Base-by-base conservation (phyloP, 2,113 vertebrate genomes). In the Forbesichthys papilliferus region DNA sequence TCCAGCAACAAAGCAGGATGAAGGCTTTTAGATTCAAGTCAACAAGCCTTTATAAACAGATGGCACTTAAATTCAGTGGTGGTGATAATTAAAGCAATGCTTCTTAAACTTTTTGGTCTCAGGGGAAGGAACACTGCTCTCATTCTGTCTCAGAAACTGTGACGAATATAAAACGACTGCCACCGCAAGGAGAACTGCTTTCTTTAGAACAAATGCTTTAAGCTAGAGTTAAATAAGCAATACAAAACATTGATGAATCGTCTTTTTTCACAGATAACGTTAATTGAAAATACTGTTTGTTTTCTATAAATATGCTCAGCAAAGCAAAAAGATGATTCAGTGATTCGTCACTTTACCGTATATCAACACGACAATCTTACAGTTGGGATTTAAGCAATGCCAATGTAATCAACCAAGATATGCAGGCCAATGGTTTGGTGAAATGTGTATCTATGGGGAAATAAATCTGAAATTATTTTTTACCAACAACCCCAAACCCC, bases 41-140 rank as follows among this genome's bases (percentile, higher is more conserved):
- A 52, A 11, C 0, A 10, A 63, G 52, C 18, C 20, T 73, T 51
- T 73, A 74, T 69, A 71, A 70, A 74, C 71, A 79, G 74, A 84
- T 78, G 65, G 66, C 52, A 47, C 57, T 60, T 8, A 63, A 10
- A 62, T 66, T 74, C 47, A 71, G 79, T 55, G 10, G 73, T 58
- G 74, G 56, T 46, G 57, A 69, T 71, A 60, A 64, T 77, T 27
- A 61, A 63, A 70, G 76, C 69, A 58, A 68, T 13, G 5, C 73
- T 69, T 71, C 59, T 56, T 75, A 71, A 42, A 42, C 20, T 7
- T 6, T n/a, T 46, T 59, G 58, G 67, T 67, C 65, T 69, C 74
- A 48, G 20, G 72, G 69, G 78, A 80, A 52, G 66, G 57, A 56
- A 51, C 71, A 5, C 53, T 55, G 61, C 73, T 71, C 71, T 33